These are phyloP conservation scores for Strix aluco DNA, from an alignment of 2,113 vertebrate genomes.

Conservation along the genomic window DNA sequence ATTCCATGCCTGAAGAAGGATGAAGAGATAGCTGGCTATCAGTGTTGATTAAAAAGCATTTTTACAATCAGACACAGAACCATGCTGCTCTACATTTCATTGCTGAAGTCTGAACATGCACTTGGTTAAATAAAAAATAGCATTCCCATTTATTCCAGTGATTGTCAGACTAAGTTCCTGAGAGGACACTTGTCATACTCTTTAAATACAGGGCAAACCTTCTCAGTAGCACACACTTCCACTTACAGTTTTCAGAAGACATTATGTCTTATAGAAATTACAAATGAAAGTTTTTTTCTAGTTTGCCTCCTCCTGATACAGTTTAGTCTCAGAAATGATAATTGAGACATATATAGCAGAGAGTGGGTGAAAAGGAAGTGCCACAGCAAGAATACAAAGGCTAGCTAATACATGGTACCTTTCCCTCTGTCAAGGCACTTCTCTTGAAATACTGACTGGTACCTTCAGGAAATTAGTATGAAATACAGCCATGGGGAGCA, in stretches of 20 bases:
- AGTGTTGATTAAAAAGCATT: neutral
- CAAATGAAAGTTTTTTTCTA: neutral
- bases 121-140: neutral
- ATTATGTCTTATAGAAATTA: neutral
- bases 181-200: neutral
- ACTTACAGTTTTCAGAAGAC: neutral
- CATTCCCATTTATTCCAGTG: neutral
- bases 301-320: neutral
- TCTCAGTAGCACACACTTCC: neutral
- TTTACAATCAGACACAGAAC: neutral
- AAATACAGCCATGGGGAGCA: neutral
- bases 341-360: neutral
- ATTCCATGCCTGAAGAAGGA: neutral
- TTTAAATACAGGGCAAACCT: neutral
- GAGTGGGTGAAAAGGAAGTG: neutral
- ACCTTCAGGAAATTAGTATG: neutral
- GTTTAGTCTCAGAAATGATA: neutral
- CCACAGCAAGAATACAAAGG: constrained; percentile 28
- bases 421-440: neutral
- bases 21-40: neutral
- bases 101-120: neutral
- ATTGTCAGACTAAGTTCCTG: neutral
- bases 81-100: neutral
- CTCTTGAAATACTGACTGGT: constrained; percentile 9
- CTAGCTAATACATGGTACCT: neutral